Evolutionary conservation across 2,113 vertebrate genomes (phyloP), one percentile per base, ranked within the genome.

Genomic region (Ctenodactylus gundi): DNA sequence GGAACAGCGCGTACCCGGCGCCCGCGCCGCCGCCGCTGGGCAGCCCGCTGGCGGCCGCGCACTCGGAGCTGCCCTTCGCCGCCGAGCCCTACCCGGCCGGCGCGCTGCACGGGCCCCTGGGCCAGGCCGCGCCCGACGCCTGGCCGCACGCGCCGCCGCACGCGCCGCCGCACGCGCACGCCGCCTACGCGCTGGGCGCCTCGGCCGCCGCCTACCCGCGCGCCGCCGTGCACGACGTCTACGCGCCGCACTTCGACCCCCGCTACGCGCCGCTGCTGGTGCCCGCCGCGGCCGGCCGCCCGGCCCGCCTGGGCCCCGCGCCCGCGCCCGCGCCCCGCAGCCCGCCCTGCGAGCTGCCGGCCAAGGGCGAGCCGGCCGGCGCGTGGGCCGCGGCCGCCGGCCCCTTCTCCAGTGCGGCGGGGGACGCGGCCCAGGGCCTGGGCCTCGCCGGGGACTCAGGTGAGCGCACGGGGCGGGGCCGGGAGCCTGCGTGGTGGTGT

Each of bases 1-100:
- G 99, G 99, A 99, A 99, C 98, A 99, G 99, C 96, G 98, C 99
- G 0, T 99, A 99, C 98, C 99, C 99, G 97, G 98, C 99, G 7
- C 98, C 99, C 0, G 92, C 97, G 46, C 98, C 98, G 68, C 96
- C 98, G 62, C 98, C 99, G 11, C 97, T 98, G 0, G 93, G 97
- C 97, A 97, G 98, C 4, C 98, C 99, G 15, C 98, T 53, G 98
- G 98, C 98, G 41, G 91, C 98, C 89, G 93, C 98, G 67, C 99
- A 99, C 98, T 97, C 99, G 0, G 99, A 99, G 97, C 98, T 99
- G 62, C 98, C 99, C 84, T 99, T 99, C 49, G 96, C 98, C 9
- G 25, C 98, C 0, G 99, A 99, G 97, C 99, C 99, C 10, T 99
- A 99, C 93, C 98, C 99, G 1, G 98, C 99, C 0, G 93, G 98